phyloP scores from a whole-genome alignment of 2,113 vertebrate genomes.

The Heptranchias perlo region DNA sequence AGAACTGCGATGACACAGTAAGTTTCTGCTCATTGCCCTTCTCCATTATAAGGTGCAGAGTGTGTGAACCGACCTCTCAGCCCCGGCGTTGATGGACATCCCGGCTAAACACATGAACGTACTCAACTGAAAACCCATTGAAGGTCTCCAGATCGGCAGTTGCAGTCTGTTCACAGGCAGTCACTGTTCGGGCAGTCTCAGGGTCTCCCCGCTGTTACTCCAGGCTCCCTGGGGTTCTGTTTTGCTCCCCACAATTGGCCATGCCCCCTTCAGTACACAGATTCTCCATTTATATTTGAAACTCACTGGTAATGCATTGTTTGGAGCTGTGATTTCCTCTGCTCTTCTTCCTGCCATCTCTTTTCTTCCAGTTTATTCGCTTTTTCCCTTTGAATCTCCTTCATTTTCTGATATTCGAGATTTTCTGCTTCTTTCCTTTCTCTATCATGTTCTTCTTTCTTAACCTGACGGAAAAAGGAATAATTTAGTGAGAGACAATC shows the following conservation, averaged over 20 bases:
- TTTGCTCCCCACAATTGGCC: neutral
- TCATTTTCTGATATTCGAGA: constrained; percentile 59
- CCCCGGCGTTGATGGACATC: neutral
- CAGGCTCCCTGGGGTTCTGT: neutral
- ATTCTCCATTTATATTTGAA: neutral
- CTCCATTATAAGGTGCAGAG: neutral
- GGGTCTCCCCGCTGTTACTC: neutral
- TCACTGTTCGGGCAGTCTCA: neutral
- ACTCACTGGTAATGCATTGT: constrained; percentile 58
- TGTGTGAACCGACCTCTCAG: neutral
- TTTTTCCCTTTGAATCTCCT: constrained; percentile 69
- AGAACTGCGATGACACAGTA: neutral
- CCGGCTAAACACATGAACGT: neutral
- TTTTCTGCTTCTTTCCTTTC: constrained; percentile 66
- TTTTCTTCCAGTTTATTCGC: constrained; percentile 62
- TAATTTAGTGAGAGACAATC: neutral
- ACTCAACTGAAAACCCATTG: neutral
- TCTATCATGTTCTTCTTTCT: constrained; percentile 57
- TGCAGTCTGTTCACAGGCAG: neutral
- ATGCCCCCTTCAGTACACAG: neutral
- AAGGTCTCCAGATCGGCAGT: neutral
- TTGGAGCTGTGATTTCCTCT: constrained; percentile 52
- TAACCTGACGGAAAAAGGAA: constrained; percentile 52
- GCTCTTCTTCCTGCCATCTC: constrained; percentile 54
- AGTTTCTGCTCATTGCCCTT: neutral